These are phyloP conservation scores for Telenomus remus DNA, from an alignment of 1,140 invertebrate genomes.

Conservation along the genomic window DNA sequence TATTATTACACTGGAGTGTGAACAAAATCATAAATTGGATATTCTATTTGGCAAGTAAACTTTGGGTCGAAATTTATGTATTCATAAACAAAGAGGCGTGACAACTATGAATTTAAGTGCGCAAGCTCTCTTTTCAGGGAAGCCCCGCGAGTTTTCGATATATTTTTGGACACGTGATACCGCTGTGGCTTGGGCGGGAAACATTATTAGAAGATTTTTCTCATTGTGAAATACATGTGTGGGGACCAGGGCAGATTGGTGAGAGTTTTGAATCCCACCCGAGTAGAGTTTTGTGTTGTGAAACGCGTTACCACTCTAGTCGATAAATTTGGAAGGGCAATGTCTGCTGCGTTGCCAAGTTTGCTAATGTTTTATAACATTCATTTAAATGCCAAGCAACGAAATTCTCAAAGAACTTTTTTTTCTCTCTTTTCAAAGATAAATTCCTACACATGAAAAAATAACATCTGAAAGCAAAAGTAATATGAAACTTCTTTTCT, in stretches of 20 bases:
- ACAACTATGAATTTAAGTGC: too few relatives aligned
- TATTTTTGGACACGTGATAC: conserved; percentile 15
- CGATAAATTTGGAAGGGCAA: conserved; percentile 58
- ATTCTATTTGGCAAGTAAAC: too few relatives aligned
- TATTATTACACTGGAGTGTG: too few relatives aligned
- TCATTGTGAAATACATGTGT: conserved; percentile 33
- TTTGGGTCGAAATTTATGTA: too few relatives aligned
- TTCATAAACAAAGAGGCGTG: too few relatives aligned
- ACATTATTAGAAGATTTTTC: conserved; percentile 50
- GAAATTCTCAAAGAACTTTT: conserved; percentile 4
- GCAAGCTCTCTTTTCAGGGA: neutral
- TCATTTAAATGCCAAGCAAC: conserved; percentile 35
- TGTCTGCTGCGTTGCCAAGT: conserved; percentile 55
- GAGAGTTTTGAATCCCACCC: conserved; percentile 37
- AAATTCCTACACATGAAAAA: neutral
- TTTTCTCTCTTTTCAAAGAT: neutral
- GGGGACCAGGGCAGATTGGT: conserved; percentile 15
- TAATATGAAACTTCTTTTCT: neutral
- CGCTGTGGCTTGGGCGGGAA: conserved; percentile 15
- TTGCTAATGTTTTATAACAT: conserved; percentile 39
- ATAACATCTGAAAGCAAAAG: neutral
- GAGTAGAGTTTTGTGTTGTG: conserved; percentile 51
- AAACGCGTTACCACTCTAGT: conserved; percentile 52
- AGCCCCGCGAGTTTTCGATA: conserved; percentile 2
- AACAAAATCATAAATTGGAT: too few relatives aligned